Conservation (phyloP, 2,113 vertebrate genomes). For the Carassius carassius region DNA sequence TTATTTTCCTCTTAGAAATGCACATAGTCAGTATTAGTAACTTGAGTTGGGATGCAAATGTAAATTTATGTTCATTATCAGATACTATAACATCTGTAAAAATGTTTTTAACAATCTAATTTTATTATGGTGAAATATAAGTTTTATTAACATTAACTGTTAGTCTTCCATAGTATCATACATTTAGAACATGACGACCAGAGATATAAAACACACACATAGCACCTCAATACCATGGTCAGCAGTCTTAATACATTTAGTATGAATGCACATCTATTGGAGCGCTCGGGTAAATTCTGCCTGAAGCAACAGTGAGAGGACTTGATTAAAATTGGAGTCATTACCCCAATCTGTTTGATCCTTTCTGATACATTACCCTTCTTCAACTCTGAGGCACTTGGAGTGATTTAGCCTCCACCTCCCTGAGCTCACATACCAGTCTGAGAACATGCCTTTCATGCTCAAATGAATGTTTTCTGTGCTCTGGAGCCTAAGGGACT, state of each 20-base stretch:
- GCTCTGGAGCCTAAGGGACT: background rate
- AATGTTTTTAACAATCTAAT: background rate
- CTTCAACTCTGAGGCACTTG: background rate
- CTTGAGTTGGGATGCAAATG: too few relatives aligned
- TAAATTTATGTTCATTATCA: too few relatives aligned
- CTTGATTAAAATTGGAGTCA: background rate
- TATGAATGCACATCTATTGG: too few relatives aligned
- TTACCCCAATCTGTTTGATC: too few relatives aligned
- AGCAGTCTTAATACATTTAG: background rate
- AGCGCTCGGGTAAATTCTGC: background rate
- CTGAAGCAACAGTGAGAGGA: background rate
- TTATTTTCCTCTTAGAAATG: too few relatives aligned
- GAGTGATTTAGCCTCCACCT: background rate
- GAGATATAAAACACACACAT: background rate
- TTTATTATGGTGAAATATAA: background rate
- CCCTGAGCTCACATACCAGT: background rate
- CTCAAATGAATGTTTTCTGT: background rate
- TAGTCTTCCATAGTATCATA: background rate
- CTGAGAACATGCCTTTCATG: background rate
- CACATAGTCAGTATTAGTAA: too few relatives aligned
- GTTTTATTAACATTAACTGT: background rate
- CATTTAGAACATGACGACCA: background rate
- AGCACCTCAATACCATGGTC: background rate
- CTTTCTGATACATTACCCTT: background rate
- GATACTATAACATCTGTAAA: too few relatives aligned